Evolutionary conservation across 1,140 invertebrate genomes (phyloP).

Genomic region (Oscheius sp.): DNA sequence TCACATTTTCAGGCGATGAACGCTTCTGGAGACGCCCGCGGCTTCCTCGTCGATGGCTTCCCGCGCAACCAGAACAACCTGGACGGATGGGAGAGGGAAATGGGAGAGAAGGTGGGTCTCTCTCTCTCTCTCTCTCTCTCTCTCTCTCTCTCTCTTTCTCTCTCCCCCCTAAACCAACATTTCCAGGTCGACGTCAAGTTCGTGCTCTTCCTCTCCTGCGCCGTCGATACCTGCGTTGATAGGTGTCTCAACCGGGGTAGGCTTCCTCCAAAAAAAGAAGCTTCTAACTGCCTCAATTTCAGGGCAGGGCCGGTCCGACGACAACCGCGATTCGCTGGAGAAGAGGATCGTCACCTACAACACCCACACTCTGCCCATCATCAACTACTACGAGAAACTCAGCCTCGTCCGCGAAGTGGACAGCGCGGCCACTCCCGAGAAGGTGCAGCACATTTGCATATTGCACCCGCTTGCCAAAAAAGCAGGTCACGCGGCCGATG

Average conservation of each 20-base stretch:
- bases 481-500: too few relatives aligned
- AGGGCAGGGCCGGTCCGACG: conserved; percentile 85
- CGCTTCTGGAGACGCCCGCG: conserved; percentile 68
- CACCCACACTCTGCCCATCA: conserved; percentile 87
- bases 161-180: neutral
- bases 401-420: conserved; percentile 77
- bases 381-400: conserved; percentile 75
- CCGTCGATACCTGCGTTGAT: conserved; percentile 76
- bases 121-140: neutral
- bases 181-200: conserved; percentile 70
- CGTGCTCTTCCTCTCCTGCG: conserved; percentile 90
- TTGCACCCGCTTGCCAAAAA: too few relatives aligned
- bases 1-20: conserved; percentile 72
- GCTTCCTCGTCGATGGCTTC: conserved; percentile 96
- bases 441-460: too few relatives aligned
- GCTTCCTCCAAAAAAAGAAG: neutral
- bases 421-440: conserved; percentile 12
- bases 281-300: neutral
- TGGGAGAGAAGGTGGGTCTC: conserved; percentile 74
- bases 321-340: conserved; percentile 84
- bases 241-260: conserved; percentile 76
- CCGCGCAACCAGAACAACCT: conserved; percentile 95
- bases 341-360: conserved; percentile 85
- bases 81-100: conserved; percentile 84
- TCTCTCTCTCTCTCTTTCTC: neutral